Evolutionary conservation across 2,888 invertebrate genomes (phyloP).

Genomic region (Caenorhabditis sp.): DNA sequence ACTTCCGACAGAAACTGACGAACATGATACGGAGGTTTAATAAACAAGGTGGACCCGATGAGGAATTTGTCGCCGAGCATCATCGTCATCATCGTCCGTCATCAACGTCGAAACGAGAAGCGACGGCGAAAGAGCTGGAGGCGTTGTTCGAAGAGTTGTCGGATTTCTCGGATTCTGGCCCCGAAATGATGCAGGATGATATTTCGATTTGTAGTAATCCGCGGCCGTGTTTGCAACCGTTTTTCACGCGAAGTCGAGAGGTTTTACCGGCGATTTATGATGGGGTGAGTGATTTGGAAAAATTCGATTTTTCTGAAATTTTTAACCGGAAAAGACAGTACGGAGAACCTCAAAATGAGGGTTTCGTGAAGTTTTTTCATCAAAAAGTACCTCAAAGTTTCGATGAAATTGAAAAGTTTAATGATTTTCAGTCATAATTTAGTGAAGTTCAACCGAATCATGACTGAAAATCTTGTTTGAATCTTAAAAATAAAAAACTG

Average conservation of each 20-base stretch:
- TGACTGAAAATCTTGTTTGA: too few relatives aligned
- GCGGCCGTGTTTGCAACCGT: constrained; percentile 62
- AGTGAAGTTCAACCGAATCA: too few relatives aligned
- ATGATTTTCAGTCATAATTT: too few relatives aligned
- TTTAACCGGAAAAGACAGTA: background rate
- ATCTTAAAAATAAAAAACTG: too few relatives aligned
- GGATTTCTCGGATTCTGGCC: constrained; percentile 33
- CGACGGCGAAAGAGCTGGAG: constrained; percentile 63
- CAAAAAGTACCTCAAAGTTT: too few relatives aligned
- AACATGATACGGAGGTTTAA: constrained; percentile 89
- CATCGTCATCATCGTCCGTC: constrained; percentile 9
- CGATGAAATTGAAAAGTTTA: too few relatives aligned
- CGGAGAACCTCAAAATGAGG: too few relatives aligned
- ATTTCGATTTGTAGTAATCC: constrained; percentile 64
- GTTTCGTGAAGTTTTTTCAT: too few relatives aligned
- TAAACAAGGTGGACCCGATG: constrained; percentile 72
- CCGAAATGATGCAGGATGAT: constrained; percentile 56
- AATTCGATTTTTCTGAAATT: background rate
- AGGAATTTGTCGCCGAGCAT: constrained; percentile 5
- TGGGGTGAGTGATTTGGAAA: constrained; percentile 6
- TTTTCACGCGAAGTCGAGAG: constrained; percentile 43
- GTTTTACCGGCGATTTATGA: constrained; percentile 37
- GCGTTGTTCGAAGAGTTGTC: constrained; percentile 81
- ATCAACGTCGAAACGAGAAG: constrained; percentile 38
- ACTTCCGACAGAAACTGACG: constrained; percentile 95